Conservation (phyloP, 2,113 vertebrate species). For the Trematocara nigrifrons region DNA sequence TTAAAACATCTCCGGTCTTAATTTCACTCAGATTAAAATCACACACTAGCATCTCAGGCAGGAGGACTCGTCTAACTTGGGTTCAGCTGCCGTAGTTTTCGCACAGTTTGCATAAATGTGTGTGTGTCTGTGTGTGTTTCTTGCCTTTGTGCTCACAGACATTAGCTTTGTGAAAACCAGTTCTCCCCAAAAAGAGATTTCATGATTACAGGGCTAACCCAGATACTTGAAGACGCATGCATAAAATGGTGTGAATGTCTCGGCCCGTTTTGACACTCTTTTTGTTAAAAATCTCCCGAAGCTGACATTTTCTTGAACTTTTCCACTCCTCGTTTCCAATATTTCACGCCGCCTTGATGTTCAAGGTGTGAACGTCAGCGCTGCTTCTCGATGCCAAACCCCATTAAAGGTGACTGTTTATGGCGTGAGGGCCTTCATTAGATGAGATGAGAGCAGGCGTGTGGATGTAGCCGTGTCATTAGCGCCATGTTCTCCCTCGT, state of each 20-base stretch:
- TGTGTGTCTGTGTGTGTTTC: background rate
- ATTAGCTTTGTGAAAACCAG: slow-evolving; percentile 6
- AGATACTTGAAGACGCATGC: slow-evolving; percentile 20
- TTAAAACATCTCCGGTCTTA: slow-evolving; percentile 37
- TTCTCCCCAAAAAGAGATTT: slow-evolving; percentile 42
- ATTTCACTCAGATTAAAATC: slow-evolving; percentile 25
- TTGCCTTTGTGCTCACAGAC: background rate
- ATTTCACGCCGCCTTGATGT: background rate
- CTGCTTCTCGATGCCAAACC: background rate
- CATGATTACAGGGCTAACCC: slow-evolving; percentile 49
- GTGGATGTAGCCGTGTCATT: slow-evolving; percentile 34
- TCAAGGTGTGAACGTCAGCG: background rate
- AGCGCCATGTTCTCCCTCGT: slow-evolving; percentile 35
- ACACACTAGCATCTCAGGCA: background rate
- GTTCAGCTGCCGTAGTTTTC: background rate
- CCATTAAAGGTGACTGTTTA: slow-evolving; percentile 20
- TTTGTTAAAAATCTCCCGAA: background rate
- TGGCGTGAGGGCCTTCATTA: slow-evolving; percentile 21
- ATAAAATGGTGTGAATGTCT: slow-evolving; percentile 7
- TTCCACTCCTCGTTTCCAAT: background rate
- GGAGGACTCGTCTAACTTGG: background rate
- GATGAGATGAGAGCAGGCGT: background rate
- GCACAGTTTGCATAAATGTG: slow-evolving; percentile 1
- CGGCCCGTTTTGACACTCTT: slow-evolving; percentile 13
- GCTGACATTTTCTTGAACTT: slow-evolving; percentile 44